Evolutionary conservation across 2,797 vertebrate genomes (phyloP), one percentile per base, ranked within the genome.

Genomic region (Artibeus lituratus): DNA sequence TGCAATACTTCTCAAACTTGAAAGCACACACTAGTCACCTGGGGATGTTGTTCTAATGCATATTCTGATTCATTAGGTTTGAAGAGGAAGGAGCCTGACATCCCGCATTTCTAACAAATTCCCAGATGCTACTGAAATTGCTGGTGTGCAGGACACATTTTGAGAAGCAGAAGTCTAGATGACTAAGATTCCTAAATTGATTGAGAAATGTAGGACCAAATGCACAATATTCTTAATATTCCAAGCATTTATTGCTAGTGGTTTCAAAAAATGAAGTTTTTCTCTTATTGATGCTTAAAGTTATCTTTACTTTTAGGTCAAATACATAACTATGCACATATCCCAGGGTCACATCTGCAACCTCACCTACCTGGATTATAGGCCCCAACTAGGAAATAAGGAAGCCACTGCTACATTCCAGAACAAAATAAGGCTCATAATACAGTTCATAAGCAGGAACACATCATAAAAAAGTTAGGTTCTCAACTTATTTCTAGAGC

Each of bases 401-500:
- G 42, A 77, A 11, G 59, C 22, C 39, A 81, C 0, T 15, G 19
- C 22, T 59, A 81, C 35, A 51, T 73, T 69, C 42, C 9, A 89
- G 55, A 78, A 90, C 29, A 78, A 78, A 94, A 42, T 72, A 77
- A 35, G 44, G 73, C 29, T 74, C 70, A 82, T n/a, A 44, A 26
- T 9, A 70, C 57, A 24, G 32, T 73, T 80, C 42, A 80, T 12
- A 90, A 57, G 57, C 57, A 95, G 59, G 74, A 89, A 42, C 16
- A 62, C 65, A 72, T 67, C 42, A 70, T 15, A 19, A 86, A 87
- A 84, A 90, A 70, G 37, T n/a, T 89, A 77, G 2, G 0, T 59
- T 93, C 67, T 85, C 35, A 18, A 47, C 49, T 65, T 94, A 95
- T 84, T 90, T 81, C 51, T 96, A 86, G 92, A 94, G 73, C 82